These are phyloP conservation scores for Cygnus olor DNA, from an alignment of 2,797 vertebrate genomes.

Conservation along the genomic window DNA sequence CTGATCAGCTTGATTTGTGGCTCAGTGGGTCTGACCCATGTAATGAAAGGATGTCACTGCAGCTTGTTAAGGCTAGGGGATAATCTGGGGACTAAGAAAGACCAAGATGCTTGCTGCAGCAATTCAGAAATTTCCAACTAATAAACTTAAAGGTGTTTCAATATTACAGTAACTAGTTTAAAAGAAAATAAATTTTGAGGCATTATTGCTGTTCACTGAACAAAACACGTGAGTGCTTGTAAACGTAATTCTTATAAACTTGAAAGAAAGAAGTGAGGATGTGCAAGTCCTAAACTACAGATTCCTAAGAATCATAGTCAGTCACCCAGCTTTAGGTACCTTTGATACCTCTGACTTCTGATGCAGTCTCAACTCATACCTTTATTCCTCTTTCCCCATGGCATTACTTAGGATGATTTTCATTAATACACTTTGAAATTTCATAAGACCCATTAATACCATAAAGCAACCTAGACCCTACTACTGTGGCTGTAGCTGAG, in stretches of 20 bases:
- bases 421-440: conserved; percentile 8
- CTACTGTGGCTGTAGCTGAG: not conserved
- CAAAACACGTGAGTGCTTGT: not conserved
- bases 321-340: not conserved
- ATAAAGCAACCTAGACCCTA: not conserved
- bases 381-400: conserved; percentile 17
- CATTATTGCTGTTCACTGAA: not conserved
- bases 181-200: not conserved
- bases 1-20: not conserved
- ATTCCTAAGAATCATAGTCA: not conserved
- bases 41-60: not conserved
- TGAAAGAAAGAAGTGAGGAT: not conserved
- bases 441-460: not conserved
- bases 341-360: not conserved
- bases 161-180: not conserved
- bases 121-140: not conserved
- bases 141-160: not conserved
- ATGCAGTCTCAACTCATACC: not conserved
- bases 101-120: not conserved
- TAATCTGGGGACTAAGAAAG: not conserved
- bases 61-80: not conserved
- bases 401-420: conserved; percentile 15
- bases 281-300: not conserved
- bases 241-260: not conserved
- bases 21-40: not conserved